Evolutionary conservation across 2,888 invertebrate genomes (phyloP).

Genomic region (Panopea generosa): DNA sequence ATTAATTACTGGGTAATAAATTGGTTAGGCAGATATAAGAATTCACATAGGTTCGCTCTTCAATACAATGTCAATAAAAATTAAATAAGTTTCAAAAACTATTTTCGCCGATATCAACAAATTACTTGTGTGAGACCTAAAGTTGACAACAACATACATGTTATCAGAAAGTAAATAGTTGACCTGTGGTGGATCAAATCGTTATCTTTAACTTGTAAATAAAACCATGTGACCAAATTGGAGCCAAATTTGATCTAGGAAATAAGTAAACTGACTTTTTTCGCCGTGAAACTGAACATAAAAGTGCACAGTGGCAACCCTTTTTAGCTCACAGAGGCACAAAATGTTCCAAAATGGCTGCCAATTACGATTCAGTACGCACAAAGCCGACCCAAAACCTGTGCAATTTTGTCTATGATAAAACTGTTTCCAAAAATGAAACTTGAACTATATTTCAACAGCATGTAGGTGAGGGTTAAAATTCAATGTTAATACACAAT

Average conservation of each 20-base stretch:
- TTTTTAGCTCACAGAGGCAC: background rate
- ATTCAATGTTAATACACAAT: too few species aligned
- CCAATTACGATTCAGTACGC: background rate
- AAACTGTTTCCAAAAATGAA: background rate
- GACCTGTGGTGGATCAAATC: background rate
- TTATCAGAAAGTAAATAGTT: conserved; percentile 37
- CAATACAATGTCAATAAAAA: too few species aligned
- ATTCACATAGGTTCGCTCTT: too few species aligned
- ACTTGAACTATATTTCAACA: too few species aligned
- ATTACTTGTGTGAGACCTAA: too few species aligned
- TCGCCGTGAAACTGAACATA: background rate
- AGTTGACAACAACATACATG: background rate
- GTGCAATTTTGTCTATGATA: too few species aligned
- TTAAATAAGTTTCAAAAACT: too few species aligned
- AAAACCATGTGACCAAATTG: conserved; percentile 38
- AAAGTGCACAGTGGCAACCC: conserved; percentile 14
- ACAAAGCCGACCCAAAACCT: too few species aligned
- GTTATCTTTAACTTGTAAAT: conserved; percentile 6
- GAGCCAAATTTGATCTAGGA: conserved; percentile 45
- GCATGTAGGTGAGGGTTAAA: too few species aligned
- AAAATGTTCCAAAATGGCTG: conserved; percentile 16
- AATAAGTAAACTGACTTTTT: too few species aligned
- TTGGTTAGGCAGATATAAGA: too few species aligned
- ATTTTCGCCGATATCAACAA: too few species aligned
- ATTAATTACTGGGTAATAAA: background rate